Conservation (phyloP, 2,888 invertebrate genomes). For the Idaea aversata region DNA sequence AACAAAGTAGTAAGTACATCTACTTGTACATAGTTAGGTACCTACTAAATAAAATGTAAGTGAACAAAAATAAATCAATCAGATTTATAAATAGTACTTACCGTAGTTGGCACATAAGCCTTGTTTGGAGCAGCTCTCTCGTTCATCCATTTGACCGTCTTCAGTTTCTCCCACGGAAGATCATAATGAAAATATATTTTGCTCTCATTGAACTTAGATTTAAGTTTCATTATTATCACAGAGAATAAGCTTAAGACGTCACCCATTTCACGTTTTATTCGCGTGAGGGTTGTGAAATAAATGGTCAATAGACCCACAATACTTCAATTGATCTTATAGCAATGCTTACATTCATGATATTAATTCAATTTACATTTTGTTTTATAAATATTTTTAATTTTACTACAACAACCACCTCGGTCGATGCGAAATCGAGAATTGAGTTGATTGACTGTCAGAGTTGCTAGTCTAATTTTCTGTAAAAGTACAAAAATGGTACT, state of each 20-base stretch:
- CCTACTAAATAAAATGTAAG: neutral
- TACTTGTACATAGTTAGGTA: neutral
- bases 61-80: neutral
- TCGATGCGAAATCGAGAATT: conserved; percentile 39
- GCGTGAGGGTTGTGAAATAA: conserved; percentile 47
- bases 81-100: conserved; percentile 41
- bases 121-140: conserved; percentile 85
- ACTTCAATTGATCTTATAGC: conserved; percentile 47
- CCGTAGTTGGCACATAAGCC: conserved; percentile 91
- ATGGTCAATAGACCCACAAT: conserved; percentile 66
- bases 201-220: conserved; percentile 75
- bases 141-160: conserved; percentile 88
- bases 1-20: neutral
- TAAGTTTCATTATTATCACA: conserved; percentile 78
- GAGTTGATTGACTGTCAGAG: neutral
- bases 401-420: conserved; percentile 41
- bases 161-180: conserved; percentile 70
- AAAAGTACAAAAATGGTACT: neutral
- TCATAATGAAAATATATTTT: conserved; percentile 70
- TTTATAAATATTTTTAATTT: conserved; percentile 34
- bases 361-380: conserved; percentile 63
- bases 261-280: conserved; percentile 61
- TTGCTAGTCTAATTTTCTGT: neutral
- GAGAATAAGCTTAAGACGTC: conserved; percentile 76
- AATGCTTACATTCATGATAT: conserved; percentile 57